Conservation (phyloP, 2,113 vertebrate genomes). For the Neodontobutis hainanensis region DNA sequence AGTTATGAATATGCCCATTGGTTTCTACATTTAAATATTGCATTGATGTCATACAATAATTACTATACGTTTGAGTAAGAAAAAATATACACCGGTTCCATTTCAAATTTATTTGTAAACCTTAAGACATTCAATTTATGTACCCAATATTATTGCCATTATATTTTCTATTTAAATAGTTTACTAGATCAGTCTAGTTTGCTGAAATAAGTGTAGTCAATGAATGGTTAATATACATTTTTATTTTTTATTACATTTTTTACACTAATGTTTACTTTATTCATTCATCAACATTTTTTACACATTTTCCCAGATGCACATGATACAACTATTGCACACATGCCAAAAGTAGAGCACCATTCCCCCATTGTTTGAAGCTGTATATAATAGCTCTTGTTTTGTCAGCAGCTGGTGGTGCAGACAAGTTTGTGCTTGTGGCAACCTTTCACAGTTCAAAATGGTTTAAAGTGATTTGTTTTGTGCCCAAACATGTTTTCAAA, state of each 20-base stretch:
- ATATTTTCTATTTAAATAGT: too few species aligned
- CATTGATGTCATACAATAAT: too few species aligned
- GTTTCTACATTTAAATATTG: not conserved
- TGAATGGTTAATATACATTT: too few species aligned
- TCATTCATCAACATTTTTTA: not conserved
- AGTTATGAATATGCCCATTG: not conserved
- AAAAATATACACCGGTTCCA: too few species aligned
- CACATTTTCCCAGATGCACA: not conserved
- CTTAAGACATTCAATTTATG: too few species aligned
- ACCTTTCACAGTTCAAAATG: slow-evolving; percentile 22
- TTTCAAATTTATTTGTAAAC: too few species aligned
- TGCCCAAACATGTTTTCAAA: slow-evolving; percentile 58
- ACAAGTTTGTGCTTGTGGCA: slow-evolving; percentile 62
- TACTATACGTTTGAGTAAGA: too few species aligned
- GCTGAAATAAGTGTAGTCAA: too few species aligned
- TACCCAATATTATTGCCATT: too few species aligned
- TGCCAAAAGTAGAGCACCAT: not conserved
- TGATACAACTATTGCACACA: not conserved
- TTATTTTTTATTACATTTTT: too few species aligned
- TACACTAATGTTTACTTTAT: too few species aligned
- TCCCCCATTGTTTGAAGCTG: not conserved
- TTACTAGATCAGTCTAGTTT: too few species aligned
- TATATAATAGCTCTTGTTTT: slow-evolving; percentile 34
- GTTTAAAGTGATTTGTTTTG: slow-evolving; percentile 26
- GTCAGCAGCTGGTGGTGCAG: slow-evolving; percentile 31